Evolutionary conservation across 2,797 vertebrate species (phyloP).

Genomic region (Pantherophis alleghaniensis): DNA sequence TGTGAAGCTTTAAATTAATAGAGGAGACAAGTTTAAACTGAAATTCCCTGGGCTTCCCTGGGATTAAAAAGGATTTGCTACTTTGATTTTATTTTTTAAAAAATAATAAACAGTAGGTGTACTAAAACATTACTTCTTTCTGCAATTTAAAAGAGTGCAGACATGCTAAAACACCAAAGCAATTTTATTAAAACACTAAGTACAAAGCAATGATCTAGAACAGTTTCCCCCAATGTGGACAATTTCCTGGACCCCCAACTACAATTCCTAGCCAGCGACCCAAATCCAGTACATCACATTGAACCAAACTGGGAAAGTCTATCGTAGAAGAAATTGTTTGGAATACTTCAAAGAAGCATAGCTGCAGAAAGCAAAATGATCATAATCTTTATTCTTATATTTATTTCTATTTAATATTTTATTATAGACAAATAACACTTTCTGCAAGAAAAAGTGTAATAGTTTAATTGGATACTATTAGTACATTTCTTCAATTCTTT

Average conservation of each 20-base stretch:
- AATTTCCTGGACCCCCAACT: background rate
- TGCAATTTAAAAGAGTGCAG: background rate
- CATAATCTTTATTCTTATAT: background rate
- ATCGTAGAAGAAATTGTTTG: background rate
- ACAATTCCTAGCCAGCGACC: background rate
- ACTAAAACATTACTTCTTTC: background rate
- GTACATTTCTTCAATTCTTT: background rate
- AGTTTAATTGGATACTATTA: background rate
- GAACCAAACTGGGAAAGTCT: background rate
- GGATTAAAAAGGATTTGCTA: background rate
- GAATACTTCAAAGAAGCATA: background rate
- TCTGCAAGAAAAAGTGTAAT: background rate
- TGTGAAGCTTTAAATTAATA: background rate
- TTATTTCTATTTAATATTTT: background rate
- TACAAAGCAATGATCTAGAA: background rate
- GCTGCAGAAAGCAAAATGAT: background rate
- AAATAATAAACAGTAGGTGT: background rate
- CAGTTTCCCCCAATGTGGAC: background rate
- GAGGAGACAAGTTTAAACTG: background rate
- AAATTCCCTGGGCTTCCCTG: background rate
- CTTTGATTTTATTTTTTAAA: constrained; percentile 2
- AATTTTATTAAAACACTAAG: background rate
- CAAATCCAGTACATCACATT: background rate
- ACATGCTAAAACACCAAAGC: background rate
- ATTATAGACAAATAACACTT: constrained; percentile 2